Evolutionary conservation across 2,797 vertebrate species (phyloP), one percentile per base, ranked within the genome.

Genomic region (Harpagifer antarcticus): DNA sequence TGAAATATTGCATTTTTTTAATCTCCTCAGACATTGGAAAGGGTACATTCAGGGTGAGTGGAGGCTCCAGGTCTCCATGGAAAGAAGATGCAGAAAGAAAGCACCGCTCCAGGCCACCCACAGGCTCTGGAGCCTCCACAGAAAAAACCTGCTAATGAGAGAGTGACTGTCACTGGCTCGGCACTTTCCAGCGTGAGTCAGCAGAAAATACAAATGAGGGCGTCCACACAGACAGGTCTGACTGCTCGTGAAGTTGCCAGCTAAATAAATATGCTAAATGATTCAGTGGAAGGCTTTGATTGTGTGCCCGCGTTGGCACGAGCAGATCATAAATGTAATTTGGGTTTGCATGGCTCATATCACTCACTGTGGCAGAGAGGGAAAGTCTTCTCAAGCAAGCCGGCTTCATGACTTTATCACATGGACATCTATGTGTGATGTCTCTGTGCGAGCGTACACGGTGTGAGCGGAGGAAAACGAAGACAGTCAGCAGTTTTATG

Each of bases 251-350:
- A 86, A 78, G 82, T 53, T 89, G 86, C 89, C 91, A 93, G 86
- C 82, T 82, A 91, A 87, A 88, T 86, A 91, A 93, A 93, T 91
- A 90, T 86, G 82, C 72, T 80, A 81, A 89, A 91, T 78, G 91
- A 93, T 88, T 89, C 87, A 90, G 85, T 89, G 78, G 74, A 91
- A 89, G 81, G 58, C 90, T 91, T 91, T 91, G 84, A 92, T 90
- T 88, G 71, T 20, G 73, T 87, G 91, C 89, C 90, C 45, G 55
- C 47, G 78, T 88, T 90, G 87, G 86, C 88, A 89, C 76, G 13
- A n/a, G 79, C 73, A 86, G 86, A 85, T 91, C 83, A 83, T 84
- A 89, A 88, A 88, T 76, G 85, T 83, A 88, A 83, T 88, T 87
- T 87, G 74, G 79, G 71, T 85, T 89, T 78, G 68, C 74, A 88